A percentile compares a stretch with the other conserved stretches of the same genome.
These are phyloP conservation scores for Myotis brandtii DNA, from an alignment of 2,113 vertebrate species.

Conservation along the genomic window DNA sequence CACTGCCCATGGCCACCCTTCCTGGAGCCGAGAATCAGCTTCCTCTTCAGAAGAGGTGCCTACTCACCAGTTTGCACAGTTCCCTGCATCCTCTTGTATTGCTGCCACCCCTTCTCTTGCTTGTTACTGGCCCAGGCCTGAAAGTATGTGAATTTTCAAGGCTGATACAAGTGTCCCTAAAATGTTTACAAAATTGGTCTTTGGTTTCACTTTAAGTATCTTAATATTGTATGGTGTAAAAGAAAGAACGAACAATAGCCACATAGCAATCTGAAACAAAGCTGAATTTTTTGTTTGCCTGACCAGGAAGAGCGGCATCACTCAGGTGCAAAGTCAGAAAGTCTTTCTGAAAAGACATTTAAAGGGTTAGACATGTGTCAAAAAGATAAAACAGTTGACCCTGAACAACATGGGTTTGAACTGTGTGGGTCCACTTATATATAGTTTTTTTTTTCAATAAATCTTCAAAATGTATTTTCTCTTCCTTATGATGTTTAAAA, in stretches of 20 bases:
- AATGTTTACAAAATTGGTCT: background rate
- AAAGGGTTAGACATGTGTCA: background rate
- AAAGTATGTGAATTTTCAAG: background rate
- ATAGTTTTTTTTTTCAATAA: no score
- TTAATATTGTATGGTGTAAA: background rate
- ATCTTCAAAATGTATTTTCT: no score
- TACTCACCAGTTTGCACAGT: background rate
- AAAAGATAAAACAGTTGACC: background rate
- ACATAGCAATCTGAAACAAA: background rate
- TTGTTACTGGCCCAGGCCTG: background rate
- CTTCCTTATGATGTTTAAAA: no score
- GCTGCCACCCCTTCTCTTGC: background rate
- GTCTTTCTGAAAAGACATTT: background rate
- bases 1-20: background rate
- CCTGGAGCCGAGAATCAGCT: background rate
- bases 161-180: background rate
- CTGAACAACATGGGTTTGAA: background rate
- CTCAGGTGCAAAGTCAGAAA: background rate
- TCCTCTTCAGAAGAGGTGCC: background rate
- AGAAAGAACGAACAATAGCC: background rate
- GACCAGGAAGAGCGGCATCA: background rate
- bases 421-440: no score
- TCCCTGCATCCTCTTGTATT: fast-evolving
- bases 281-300: background rate
- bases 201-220: background rate